phyloP scores from a whole-genome alignment of 2,113 vertebrate species.

The Corythornis cristatus region DNA sequence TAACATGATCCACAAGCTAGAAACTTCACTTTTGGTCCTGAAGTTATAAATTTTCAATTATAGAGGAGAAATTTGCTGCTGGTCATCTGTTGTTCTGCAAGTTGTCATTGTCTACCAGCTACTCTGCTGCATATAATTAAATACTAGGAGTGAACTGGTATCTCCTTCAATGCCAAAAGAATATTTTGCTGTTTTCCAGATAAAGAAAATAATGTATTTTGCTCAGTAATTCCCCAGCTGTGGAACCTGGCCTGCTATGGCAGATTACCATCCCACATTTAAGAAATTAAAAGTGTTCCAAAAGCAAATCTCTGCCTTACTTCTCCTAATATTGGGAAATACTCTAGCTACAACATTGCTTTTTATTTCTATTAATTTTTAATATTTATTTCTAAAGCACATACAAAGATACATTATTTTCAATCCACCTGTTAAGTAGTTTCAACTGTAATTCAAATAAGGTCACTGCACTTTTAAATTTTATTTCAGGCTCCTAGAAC shows the following conservation, averaged over 20 bases:
- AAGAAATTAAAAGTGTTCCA: neutral
- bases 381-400: neutral
- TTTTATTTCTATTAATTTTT: neutral
- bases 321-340: neutral
- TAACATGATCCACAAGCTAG: neutral
- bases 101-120: neutral
- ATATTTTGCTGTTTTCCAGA: neutral
- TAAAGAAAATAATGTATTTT: neutral
- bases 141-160: neutral
- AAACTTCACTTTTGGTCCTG: neutral
- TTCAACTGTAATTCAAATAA: neutral
- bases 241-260: neutral
- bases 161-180: neutral
- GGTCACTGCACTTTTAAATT: neutral
- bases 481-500: neutral
- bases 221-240: neutral
- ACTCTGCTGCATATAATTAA: neutral
- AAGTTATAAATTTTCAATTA: neutral
- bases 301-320: neutral
- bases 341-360: neutral
- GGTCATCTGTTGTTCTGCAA: neutral
- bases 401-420: neutral
- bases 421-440: neutral
- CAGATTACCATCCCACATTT: neutral
- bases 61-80: neutral